Conservation (phyloP, 2,113 vertebrate species). For the Alligator sinensis region DNA sequence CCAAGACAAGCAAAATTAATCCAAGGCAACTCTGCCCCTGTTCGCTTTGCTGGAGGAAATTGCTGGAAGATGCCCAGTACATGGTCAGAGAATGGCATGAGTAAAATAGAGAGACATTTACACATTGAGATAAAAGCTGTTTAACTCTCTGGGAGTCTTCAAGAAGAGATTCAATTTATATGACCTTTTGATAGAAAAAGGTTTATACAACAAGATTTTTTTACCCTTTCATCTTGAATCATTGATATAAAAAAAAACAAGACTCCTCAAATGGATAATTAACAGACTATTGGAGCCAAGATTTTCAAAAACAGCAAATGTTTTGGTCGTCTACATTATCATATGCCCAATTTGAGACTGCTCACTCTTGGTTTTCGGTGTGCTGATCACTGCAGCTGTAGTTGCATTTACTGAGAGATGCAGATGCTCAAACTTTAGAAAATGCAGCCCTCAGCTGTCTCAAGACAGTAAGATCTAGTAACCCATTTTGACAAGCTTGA, state of each 20-base stretch:
- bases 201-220: background rate
- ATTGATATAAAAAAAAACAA: background rate
- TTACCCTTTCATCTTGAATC: background rate
- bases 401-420: conserved; percentile 48
- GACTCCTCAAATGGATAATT: conserved; percentile 23
- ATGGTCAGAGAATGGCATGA: background rate
- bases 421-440: conserved; percentile 57
- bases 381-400: conserved; percentile 35
- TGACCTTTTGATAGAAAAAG: background rate
- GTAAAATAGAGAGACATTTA: background rate
- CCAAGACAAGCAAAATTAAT: background rate
- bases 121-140: background rate
- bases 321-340: conserved; percentile 51
- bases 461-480: conserved; percentile 56
- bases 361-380: background rate
- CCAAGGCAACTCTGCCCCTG: conserved; percentile 52
- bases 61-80: conserved; percentile 16
- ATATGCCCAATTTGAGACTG: conserved; percentile 53
- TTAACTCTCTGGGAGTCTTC: background rate
- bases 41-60: conserved; percentile 31
- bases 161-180: background rate
- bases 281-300: conserved; percentile 41
- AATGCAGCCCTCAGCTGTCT: conserved; percentile 69
- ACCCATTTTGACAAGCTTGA: conserved; percentile 50
- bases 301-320: conserved; percentile 59